These are phyloP conservation scores for Microtus oregoni DNA, from an alignment of 2,113 vertebrate genomes.

Conservation along the genomic window DNA sequence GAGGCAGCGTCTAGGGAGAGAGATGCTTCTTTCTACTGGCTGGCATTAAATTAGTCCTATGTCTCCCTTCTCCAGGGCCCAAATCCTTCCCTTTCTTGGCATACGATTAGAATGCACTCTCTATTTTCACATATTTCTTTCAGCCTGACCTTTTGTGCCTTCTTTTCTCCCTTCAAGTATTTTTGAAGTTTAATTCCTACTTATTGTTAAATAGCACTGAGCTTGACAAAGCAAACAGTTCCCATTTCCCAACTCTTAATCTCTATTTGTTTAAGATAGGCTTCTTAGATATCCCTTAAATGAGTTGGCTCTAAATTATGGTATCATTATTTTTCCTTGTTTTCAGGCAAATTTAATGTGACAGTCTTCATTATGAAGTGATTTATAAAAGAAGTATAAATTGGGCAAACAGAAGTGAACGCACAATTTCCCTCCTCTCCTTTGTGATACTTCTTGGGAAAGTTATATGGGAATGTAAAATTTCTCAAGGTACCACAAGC, in stretches of 20 bases:
- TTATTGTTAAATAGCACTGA: neutral
- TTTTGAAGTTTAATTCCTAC: neutral
- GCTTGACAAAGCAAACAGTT: neutral
- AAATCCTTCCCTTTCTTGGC: neutral
- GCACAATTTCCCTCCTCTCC: neutral
- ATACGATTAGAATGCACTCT: neutral
- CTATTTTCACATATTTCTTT: neutral
- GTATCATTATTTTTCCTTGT: conserved; percentile 5
- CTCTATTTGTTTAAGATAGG: neutral
- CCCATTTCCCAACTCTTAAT: neutral
- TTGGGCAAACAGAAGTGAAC: neutral
- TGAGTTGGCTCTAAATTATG: neutral
- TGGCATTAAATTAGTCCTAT: neutral
- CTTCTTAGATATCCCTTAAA: neutral
- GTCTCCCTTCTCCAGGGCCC: neutral
- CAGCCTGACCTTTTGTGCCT: neutral
- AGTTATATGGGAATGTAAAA: neutral
- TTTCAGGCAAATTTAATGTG: conserved; percentile 19
- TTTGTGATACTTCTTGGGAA: neutral
- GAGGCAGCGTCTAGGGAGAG: neutral
- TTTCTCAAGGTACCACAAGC: neutral
- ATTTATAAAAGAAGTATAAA: neutral
- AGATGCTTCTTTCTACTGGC: neutral
- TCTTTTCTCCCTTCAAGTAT: neutral
- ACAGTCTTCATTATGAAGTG: neutral